Evolutionary conservation across 2,113 vertebrate species (phyloP).

Genomic region (Pagrus major): DNA sequence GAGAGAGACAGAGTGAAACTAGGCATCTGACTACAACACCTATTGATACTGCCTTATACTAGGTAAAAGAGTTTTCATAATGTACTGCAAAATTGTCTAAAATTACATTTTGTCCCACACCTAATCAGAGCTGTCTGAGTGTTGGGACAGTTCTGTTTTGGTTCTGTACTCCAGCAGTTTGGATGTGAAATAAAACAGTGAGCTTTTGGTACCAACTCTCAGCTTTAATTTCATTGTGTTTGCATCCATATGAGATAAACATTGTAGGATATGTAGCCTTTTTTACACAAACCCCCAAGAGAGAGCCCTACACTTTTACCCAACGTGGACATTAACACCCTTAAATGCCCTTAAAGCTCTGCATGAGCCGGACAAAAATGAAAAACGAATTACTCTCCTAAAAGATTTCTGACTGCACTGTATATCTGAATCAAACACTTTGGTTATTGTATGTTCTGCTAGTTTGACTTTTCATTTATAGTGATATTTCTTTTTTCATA

Average conservation of each 20-base stretch:
- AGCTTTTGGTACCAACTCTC: background rate
- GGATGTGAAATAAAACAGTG: background rate
- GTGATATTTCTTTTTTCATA: too few species aligned
- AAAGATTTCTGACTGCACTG: background rate
- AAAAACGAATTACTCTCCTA: background rate
- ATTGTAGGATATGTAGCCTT: background rate
- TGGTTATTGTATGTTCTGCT: background rate
- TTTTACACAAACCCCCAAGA: too few species aligned
- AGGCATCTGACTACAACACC: background rate
- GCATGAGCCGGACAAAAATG: background rate
- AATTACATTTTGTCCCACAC: background rate
- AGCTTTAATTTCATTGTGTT: background rate
- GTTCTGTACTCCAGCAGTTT: background rate
- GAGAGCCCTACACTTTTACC: too few species aligned
- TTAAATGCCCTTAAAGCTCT: too few species aligned
- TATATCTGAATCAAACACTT: background rate
- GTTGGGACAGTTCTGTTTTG: background rate
- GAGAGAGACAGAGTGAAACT: background rate
- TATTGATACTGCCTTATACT: too few species aligned
- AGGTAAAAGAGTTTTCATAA: background rate
- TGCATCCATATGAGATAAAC: background rate
- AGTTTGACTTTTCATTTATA: too few species aligned
- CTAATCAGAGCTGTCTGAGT: background rate
- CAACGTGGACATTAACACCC: too few species aligned
- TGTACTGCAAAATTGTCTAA: background rate